These are phyloP conservation scores for Drosophila ananassae DNA, from an alignment of 1,140 invertebrate species.

Conservation along the genomic window DNA sequence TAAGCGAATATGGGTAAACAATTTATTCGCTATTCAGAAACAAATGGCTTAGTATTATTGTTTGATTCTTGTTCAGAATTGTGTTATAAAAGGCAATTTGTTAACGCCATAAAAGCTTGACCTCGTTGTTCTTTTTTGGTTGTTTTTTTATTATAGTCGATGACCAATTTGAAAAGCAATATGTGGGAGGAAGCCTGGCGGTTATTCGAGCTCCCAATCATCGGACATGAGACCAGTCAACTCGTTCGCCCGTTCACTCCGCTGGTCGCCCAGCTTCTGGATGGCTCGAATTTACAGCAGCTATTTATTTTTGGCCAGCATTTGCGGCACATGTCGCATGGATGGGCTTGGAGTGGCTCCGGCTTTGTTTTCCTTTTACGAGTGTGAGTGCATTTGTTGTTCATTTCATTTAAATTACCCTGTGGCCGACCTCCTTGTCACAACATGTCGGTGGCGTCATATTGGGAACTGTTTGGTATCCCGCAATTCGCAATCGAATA, in stretches of 20 bases:
- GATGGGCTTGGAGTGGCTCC: constrained; percentile 37
- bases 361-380: constrained; percentile 52
- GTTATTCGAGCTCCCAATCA: constrained; percentile 34
- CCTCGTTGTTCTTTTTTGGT: constrained; percentile 30
- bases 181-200: constrained; percentile 31
- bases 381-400: constrained; percentile 72
- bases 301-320: constrained; percentile 71
- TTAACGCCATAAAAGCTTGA: constrained; percentile 74
- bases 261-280: constrained; percentile 20
- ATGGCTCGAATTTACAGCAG: constrained; percentile 68
- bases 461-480: constrained; percentile 68
- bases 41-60: constrained; percentile 59
- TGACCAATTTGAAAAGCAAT: constrained; percentile 80
- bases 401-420: constrained; percentile 83
- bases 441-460: constrained; percentile 71
- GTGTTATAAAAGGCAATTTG: constrained; percentile 80
- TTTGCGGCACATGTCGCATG: constrained; percentile 73
- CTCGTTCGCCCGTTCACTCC: constrained; percentile 13
- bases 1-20: constrained; percentile 1
- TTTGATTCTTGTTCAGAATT: constrained; percentile 55
- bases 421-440: constrained; percentile 75
- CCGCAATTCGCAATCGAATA: constrained; percentile 67
- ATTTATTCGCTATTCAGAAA: constrained; percentile 11
- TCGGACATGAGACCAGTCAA: constrained; percentile 31
- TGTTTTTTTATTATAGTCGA: constrained; percentile 66